These are phyloP conservation scores for Perithous albicinctus DNA, from an alignment of 2,888 invertebrate genomes.

Conservation along the genomic window DNA sequence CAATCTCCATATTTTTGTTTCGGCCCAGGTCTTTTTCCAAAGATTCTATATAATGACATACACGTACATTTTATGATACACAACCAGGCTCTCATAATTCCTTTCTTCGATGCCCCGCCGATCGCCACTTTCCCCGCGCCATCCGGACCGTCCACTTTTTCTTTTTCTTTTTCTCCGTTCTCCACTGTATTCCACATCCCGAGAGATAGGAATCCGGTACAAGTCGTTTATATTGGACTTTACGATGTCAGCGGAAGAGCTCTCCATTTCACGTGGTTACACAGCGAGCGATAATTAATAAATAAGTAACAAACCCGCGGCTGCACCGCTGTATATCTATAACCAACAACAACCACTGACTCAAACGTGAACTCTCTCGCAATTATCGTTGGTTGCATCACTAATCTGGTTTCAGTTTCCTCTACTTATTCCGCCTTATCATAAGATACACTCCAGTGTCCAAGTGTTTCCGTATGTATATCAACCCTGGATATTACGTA, in stretches of 20 bases:
- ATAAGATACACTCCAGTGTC: slow-evolving; percentile 24
- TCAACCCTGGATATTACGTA: slow-evolving; percentile 14
- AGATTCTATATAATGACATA: no score
- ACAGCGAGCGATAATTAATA: slow-evolving; percentile 57
- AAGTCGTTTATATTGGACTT: slow-evolving; percentile 52
- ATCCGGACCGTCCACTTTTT: not conserved
- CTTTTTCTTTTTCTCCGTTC: not conserved
- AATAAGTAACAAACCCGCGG: slow-evolving; percentile 37
- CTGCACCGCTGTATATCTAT: no score
- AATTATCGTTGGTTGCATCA: slow-evolving; percentile 59
- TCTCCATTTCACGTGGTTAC: slow-evolving; percentile 32
- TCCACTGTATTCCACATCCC: slow-evolving; percentile 38
- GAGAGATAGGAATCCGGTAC: slow-evolving; percentile 53
- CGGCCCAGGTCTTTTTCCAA: no score
- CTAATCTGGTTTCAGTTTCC: slow-evolving; percentile 52
- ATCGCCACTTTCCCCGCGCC: slow-evolving; percentile 36
- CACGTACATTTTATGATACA: no score
- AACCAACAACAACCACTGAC: not conserved
- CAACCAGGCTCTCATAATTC: no score
- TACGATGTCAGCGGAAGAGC: slow-evolving; percentile 41
- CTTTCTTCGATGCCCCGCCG: no score
- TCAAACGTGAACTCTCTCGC: slow-evolving; percentile 24
- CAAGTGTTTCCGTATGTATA: slow-evolving; percentile 24
- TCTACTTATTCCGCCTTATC: slow-evolving; percentile 49
- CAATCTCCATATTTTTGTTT: no score